Evolutionary conservation across 2,797 vertebrate genomes (phyloP), one percentile per base, ranked within the genome.

Genomic region (Coranthus polyacanthus): DNA sequence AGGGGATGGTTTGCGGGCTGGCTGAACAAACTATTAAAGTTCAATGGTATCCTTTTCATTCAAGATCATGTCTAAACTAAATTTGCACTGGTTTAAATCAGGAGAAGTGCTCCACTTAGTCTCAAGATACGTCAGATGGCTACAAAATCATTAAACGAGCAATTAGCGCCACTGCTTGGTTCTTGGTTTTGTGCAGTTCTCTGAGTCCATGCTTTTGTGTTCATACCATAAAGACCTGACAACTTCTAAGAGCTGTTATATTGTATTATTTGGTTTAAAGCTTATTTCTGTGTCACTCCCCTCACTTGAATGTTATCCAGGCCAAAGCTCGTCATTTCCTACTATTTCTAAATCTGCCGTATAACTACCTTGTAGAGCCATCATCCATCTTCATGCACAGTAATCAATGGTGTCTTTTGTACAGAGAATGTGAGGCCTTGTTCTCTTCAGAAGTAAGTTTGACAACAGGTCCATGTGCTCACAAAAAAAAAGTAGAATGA

Each of bases 1-100:
- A 75, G 66, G 45, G 68, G 82, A 70, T 60, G 62, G 66, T 64
- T 73, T 76, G 72, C 65, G 50, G 72, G 42, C 62, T 39, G 52
- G 44, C 74, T 81, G 66, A 86, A 72, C 78, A 74, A 68, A 71
- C 73, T 73, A 73, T 89, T 82, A 75, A 52, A 67, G 51, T 75
- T 77, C 37, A 72, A 55, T 50, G 71, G 52, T 21, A 69, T 17
- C 10, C 57, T 49, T 80, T 82, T 74, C 42, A 69, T 80, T 81
- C 58, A 57, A 69, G 78, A 73, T 87, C 76, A 64, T 32, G 50
- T 62, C 72, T 54, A 72, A 78, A 79, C 43, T 32, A 22, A 70
- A 83, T 81, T 42, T 47, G 62, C 37, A 12, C 52, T 22, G 52
- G 15, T 24, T 36, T 66, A 61, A 72, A 60, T 71, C 45, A 51